phyloP scores from a whole-genome alignment of 2,888 invertebrate species.

The Crossocerus cetratus region DNA sequence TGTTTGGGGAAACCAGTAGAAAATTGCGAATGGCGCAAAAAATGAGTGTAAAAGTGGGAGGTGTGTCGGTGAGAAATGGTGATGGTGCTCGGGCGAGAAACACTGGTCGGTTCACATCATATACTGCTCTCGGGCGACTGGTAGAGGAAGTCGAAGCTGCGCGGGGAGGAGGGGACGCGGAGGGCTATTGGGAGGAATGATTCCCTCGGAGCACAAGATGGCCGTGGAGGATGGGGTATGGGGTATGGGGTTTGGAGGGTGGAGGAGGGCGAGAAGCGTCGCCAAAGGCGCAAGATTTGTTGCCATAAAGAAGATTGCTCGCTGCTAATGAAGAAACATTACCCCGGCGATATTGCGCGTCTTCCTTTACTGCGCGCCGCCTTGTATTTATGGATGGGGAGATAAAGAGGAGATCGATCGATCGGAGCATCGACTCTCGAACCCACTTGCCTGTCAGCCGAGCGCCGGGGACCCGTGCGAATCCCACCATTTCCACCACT shows the following conservation, averaged over 20 bases:
- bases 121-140: constrained; percentile 49
- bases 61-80: constrained; percentile 57
- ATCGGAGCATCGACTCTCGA: constrained; percentile 15
- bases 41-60: constrained; percentile 13
- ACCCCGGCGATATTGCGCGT: constrained; percentile 70
- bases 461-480: no score
- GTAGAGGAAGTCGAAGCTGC: constrained; percentile 25
- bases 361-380: constrained; percentile 58
- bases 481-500: no score
- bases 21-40: background rate
- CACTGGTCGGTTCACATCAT: constrained; percentile 54
- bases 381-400: constrained; percentile 64
- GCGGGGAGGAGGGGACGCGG: constrained; percentile 32
- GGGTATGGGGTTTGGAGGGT: no score
- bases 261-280: constrained; percentile 44
- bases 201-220: constrained; percentile 65
- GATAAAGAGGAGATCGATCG: constrained; percentile 54
- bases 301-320: constrained; percentile 74
- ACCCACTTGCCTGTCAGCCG: background rate
- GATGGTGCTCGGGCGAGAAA: constrained; percentile 48
- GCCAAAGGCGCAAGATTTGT: constrained; percentile 70
- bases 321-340: constrained; percentile 74
- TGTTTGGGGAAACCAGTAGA: background rate
- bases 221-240: constrained; percentile 54
- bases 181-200: constrained; percentile 52